Base-by-base conservation (phyloP, 2,113 vertebrate species). In the Oryzias melastigma region DNA sequence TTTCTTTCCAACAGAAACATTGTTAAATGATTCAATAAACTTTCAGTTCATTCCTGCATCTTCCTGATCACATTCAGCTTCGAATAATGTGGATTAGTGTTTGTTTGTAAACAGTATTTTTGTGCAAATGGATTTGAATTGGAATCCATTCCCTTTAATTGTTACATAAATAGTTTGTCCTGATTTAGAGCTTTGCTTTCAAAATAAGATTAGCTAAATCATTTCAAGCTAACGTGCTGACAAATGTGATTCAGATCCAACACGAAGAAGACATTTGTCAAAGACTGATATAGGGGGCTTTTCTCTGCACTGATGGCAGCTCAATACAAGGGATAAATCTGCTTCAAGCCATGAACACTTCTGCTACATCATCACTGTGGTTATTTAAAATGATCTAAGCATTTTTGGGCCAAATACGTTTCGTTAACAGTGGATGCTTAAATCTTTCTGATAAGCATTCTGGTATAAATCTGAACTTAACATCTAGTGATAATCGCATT, bases 1-100 rank as follows among this genome's bases (percentile, higher is more conserved):
- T 62, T 65, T 40, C 41, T 58, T 25, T 13, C 22, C 17, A 68
- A 51, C 24, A 78, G 17, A 51, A 78, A 20, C 68, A 64, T 16
- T 35, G 17, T 2, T 14, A 52, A 58, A 46, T 15, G 45, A 52
- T 42, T 54, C 5, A 47, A 41, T 49, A 10, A 62, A 22, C 16
- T 61, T 58, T 62, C 14, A 58, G 40, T 62, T 53, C 66, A 17
- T 24, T 5, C 20, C 42, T 45, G 25, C 46, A 53, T 52, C 18
- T 55, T 60, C 48, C 46, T 42, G 5, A 14, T 60, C 20, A 4
- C 17, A 52, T 71, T 65, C 18, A 49, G 25, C 41, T 68, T 52
- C 51, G 68, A 52, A 66, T 59, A 75, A 24, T 3, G 14, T 53
- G 35, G 35, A 65, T 79, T 58, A 65, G 19, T 3, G 7, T 48